A percentile compares a stretch with the other conserved stretches of the same genome.
Conservation (phyloP, 2,113 vertebrate species). For the Paramormyrops kingsleyae region DNA sequence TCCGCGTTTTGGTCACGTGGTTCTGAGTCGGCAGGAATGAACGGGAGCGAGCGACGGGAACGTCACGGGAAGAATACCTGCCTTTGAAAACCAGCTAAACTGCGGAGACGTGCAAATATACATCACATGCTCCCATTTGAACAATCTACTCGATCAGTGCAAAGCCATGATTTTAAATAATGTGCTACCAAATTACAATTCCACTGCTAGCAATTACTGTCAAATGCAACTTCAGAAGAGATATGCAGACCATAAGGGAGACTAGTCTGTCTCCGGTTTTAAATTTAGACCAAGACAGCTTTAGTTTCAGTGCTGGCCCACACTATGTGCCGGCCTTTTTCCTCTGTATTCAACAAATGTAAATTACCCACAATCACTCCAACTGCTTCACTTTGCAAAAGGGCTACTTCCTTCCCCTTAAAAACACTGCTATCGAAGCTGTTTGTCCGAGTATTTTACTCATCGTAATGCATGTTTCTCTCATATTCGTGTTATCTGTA, state of each 20-base stretch:
- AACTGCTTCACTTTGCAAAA: neutral
- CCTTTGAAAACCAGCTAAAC: neutral
- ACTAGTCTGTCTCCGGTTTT: neutral
- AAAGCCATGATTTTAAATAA: neutral
- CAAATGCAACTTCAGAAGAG: neutral
- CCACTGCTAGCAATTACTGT: neutral
- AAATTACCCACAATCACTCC: neutral
- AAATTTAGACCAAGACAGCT: neutral
- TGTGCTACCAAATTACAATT: neutral
- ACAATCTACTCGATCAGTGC: neutral
- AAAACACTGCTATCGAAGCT: neutral
- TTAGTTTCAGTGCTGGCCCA: neutral
- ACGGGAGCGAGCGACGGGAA: neutral
- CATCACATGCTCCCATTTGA: neutral
- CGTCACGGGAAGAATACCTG: neutral
- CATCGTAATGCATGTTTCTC: neutral
- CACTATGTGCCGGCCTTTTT: neutral
- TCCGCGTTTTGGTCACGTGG: neutral
- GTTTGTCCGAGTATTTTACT: neutral
- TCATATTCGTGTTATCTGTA: neutral
- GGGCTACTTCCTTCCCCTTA: neutral
- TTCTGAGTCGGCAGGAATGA: neutral
- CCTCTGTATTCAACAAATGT: neutral
- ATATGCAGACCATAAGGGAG: neutral
- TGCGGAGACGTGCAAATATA: neutral